phyloP scores from a whole-genome alignment of 2,888 invertebrate genomes.

The Ectemnius lituratus region DNA sequence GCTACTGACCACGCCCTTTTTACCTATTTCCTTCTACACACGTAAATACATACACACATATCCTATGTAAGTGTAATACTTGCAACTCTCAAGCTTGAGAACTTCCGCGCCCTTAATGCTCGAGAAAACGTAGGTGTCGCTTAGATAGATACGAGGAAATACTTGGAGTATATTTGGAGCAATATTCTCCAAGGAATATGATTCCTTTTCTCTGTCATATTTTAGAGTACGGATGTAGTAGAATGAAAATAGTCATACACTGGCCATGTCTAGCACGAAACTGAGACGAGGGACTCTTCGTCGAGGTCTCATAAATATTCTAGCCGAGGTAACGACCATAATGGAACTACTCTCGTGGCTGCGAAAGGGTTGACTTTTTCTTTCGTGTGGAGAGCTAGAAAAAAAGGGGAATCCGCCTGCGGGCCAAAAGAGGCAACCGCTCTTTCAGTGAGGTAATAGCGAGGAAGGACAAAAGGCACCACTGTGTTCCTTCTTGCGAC shows the following conservation, averaged over 20 bases:
- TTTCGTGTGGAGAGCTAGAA: neutral
- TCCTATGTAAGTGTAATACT: too few species aligned
- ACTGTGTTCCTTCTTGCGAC: slow-evolving; percentile 58
- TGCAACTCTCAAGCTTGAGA: too few species aligned
- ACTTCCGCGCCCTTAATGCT: too few species aligned
- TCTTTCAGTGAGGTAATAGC: slow-evolving; percentile 44
- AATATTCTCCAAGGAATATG: too few species aligned
- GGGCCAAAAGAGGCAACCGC: slow-evolving; percentile 49
- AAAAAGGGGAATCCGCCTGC: slow-evolving; percentile 44
- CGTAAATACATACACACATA: neutral
- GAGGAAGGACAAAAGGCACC: slow-evolving; percentile 66
- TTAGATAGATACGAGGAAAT: too few species aligned
- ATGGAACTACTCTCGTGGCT: slow-evolving; percentile 74
- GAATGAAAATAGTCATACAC: too few species aligned
- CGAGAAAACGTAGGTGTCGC: too few species aligned
- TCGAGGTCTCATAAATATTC: slow-evolving; percentile 76
- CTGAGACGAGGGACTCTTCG: slow-evolving; percentile 15
- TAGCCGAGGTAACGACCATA: slow-evolving; percentile 70
- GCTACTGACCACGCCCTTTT: neutral
- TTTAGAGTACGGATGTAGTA: too few species aligned
- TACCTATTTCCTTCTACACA: neutral
- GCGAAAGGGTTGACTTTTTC: slow-evolving; percentile 73
- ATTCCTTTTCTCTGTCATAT: too few species aligned
- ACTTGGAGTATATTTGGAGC: too few species aligned
- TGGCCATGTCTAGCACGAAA: too few species aligned